A percentile compares a stretch with the other conserved stretches of the same genome.
Evolutionary conservation across 2,797 vertebrate species (phyloP).

Genomic region (Esox masquinongy): DNA sequence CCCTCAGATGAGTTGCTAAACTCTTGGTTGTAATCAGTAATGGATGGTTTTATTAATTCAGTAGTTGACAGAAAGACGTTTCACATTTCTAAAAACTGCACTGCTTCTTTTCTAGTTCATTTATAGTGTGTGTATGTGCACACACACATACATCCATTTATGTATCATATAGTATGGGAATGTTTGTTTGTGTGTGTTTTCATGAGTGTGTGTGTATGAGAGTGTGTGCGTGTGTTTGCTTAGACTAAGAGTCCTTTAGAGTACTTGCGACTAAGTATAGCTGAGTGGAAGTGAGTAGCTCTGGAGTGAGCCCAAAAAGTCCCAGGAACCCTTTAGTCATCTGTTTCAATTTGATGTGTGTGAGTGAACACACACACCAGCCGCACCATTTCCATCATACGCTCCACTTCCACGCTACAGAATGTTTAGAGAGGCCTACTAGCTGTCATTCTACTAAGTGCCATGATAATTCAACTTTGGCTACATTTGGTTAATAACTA

Average conservation of each 20-base stretch:
- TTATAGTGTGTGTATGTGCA: constrained; percentile 19
- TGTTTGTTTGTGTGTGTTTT: not conserved
- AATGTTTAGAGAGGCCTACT: constrained; percentile 54
- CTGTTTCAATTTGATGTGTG: constrained; percentile 64
- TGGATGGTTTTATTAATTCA: constrained; percentile 23
- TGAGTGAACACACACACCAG: constrained; percentile 51
- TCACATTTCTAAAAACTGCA: constrained; percentile 32
- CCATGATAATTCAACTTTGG: constrained; percentile 48
- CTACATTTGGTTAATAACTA: constrained; percentile 49
- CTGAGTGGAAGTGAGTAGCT: constrained; percentile 42
- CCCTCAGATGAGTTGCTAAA: constrained; percentile 33
- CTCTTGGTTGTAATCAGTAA: constrained; percentile 34
- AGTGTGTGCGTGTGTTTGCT: constrained; percentile 29
- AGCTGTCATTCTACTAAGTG: constrained; percentile 50
- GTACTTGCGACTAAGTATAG: constrained; percentile 38
- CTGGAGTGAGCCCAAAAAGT: constrained; percentile 43
- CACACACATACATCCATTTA: not conserved
- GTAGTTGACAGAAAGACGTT: constrained; percentile 18
- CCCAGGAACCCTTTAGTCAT: constrained; percentile 60
- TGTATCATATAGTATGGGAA: too few relatives aligned
- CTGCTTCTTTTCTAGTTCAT: constrained; percentile 13
- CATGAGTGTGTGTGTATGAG: constrained; percentile 7
- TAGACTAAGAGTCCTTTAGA: constrained; percentile 37
- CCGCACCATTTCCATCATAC: constrained; percentile 57
- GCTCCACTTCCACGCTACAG: constrained; percentile 53